These are phyloP conservation scores for Eurytoma californica DNA, from an alignment of 2,888 invertebrate genomes.

Conservation along the genomic window DNA sequence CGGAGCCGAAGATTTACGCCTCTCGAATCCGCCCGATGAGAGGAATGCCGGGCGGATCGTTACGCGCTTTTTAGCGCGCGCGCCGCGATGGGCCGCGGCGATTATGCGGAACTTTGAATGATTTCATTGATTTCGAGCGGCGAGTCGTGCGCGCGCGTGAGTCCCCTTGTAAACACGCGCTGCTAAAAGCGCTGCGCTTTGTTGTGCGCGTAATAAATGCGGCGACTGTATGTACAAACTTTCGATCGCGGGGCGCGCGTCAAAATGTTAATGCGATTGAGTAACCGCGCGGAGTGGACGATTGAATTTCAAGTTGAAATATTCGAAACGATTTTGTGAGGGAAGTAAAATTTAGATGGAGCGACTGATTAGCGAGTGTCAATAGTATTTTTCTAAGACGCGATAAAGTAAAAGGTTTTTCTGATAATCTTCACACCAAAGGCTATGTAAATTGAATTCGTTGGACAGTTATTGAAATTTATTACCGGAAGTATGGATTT, in stretches of 20 bases:
- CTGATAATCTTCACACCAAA: neutral
- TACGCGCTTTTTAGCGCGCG: neutral
- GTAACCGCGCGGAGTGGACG: no score
- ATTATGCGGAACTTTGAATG: constrained; percentile 27
- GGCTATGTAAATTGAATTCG: constrained; percentile 24
- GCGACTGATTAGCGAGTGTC: no score
- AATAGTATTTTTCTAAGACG: no score
- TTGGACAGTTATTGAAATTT: constrained; percentile 29
- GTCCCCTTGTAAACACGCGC: no score
- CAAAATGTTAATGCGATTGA: no score
- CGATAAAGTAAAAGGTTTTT: no score
- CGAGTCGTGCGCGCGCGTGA: neutral
- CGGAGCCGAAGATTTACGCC: constrained; percentile 35
- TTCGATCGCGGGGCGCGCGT: no score
- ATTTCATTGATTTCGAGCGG: constrained; percentile 44
- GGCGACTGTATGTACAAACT: no score
- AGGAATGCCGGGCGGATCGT: constrained; percentile 6
- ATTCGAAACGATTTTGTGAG: no score
- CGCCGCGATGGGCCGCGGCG: neutral
- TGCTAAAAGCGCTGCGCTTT: neutral
- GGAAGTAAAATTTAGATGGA: no score
- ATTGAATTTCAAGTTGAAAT: no score
- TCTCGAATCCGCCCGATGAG: constrained; percentile 11
- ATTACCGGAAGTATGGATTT: constrained; percentile 39
- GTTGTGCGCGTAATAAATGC: neutral